Evolutionary conservation across 2,888 invertebrate species (phyloP), one percentile per base, ranked within the genome.

Genomic region (Latrodectus elegans): DNA sequence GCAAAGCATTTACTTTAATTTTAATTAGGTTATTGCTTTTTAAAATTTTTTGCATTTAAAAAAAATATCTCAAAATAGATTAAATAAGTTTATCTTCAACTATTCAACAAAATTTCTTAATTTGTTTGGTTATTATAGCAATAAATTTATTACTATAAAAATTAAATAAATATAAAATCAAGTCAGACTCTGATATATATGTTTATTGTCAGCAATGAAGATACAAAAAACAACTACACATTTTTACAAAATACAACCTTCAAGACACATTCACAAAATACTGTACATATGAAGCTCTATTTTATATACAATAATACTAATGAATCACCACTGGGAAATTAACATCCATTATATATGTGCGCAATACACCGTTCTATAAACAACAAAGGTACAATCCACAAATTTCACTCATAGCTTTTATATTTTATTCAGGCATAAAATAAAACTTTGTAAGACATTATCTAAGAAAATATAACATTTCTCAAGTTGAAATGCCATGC

Each of bases 181-280:
- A 22, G 22, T 22, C 22, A 22, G 22, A 22, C 22, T 22, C 22
- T 22, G 22, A 22, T 22, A 22, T 55, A 85, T 79, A 74, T 85
- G 74, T 85, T 85, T 85, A 85, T 85, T 85, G 70, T 85, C 74
- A 74, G 85, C 85, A 85, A 74, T 79, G 38, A 78, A 68, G 79
- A 85, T 85, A 85, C 85, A 85, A 22, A 85, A 85, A 85, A 79
- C 85, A 73, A 75, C 85, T 85, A 79, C 85, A 85, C 85, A 85
- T 85, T 85, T 85, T 79, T 85, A 85, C 85, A 85, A 85, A 85
- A 85, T 85, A 85, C 85, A 85, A 85, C 85, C 85, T 85, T 85
- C 70, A 85, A 79, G 73, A 84, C 79, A 85, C 85, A 79, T 68
- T 79, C 77, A 85, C 74, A 85, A 85, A 74, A 79, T 70, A 79